Percentiles rank a stretch among this genome's conserved stretches.
Evolutionary conservation across 2,888 invertebrate species (phyloP).

Genomic region (Nomada fabriciana): DNA sequence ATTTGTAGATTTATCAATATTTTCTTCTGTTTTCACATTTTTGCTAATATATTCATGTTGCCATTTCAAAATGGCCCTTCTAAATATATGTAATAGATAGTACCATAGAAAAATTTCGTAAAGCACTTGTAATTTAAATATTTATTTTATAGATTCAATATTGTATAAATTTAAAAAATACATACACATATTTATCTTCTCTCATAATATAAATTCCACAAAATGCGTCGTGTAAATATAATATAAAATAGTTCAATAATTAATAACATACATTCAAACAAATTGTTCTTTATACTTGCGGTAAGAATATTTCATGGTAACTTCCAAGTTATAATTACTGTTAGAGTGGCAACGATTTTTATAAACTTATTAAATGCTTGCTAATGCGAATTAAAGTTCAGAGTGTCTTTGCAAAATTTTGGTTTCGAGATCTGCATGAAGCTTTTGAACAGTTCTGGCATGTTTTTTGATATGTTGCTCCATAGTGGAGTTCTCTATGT

Average conservation of each 20-base stretch:
- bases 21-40: too few species aligned
- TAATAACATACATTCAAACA: not conserved
- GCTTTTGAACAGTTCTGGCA: constrained; percentile 92
- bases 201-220: constrained; percentile 11
- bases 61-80: too few species aligned
- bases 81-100: not conserved
- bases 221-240: constrained; percentile 17
- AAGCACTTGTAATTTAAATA: too few species aligned
- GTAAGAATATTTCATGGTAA: constrained; percentile 6
- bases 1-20: too few species aligned
- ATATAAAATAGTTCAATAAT: constrained; percentile 20
- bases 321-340: not conserved
- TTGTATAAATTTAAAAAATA: constrained; percentile 2
- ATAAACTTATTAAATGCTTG: constrained; percentile 18
- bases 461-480: constrained; percentile 94
- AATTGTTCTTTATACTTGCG: not conserved
- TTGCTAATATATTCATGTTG: too few species aligned
- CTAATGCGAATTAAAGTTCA: constrained; percentile 88
- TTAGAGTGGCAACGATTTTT: not conserved
- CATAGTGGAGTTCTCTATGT: constrained; percentile 74
- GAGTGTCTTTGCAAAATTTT: constrained; percentile 91
- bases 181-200: constrained; percentile 5
- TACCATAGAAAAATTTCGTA: not conserved
- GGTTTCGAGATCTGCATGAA: constrained; percentile 92
- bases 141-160: constrained; percentile 13